Evolutionary conservation across 2,113 vertebrate genomes (phyloP).

Genomic region (Ochotona curzoniae): DNA sequence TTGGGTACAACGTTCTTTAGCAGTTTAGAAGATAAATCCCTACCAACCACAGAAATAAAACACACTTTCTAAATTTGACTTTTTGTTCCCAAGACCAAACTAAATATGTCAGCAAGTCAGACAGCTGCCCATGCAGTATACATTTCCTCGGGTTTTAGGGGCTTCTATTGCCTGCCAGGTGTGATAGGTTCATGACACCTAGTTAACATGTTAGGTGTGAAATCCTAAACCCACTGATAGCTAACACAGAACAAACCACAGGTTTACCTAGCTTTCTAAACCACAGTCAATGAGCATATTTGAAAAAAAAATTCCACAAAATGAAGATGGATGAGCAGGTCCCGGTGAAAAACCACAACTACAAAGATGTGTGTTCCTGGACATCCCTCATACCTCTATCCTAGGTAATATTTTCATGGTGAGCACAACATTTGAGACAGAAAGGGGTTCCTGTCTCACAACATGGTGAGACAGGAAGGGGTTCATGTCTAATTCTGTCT

Average conservation of each 20-base stretch:
- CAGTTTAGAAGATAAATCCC: conserved; percentile 53
- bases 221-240: conserved; percentile 56
- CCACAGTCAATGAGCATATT: conserved; percentile 71
- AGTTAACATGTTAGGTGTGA: conserved; percentile 53
- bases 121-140: not conserved
- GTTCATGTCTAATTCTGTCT: conserved; percentile 76
- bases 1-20: conserved; percentile 3
- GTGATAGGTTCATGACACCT: conserved; percentile 50
- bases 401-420: conserved; percentile 76
- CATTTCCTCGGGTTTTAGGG: not conserved
- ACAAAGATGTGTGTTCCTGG: conserved; percentile 69
- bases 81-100: conserved; percentile 61
- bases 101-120: conserved; percentile 6
- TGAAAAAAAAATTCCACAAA: conserved; percentile 77
- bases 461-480: conserved; percentile 72
- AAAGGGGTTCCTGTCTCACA: too few species aligned
- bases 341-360: conserved; percentile 63
- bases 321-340: conserved; percentile 64
- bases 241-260: conserved; percentile 64
- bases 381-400: conserved; percentile 50
- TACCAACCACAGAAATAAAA: conserved; percentile 46
- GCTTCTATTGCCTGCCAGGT: not conserved
- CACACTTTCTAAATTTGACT: conserved; percentile 43
- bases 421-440: too few species aligned
- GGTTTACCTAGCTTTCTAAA: conserved; percentile 60